phyloP scores from a whole-genome alignment of 2,888 invertebrate species.

The Meta bourneti region DNA sequence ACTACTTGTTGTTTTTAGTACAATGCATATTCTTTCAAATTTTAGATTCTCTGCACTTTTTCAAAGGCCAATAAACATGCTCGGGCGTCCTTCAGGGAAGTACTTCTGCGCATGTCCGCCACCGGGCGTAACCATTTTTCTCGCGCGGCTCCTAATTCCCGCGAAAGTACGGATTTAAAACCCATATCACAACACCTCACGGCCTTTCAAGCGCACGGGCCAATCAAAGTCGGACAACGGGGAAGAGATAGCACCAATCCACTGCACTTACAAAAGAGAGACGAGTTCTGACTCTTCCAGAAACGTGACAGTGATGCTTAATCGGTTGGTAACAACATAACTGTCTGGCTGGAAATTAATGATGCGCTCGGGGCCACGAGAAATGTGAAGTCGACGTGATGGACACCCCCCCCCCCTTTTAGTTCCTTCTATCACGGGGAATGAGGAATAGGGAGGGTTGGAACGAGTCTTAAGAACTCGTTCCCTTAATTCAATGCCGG shows the following conservation, averaged over 20 bases:
- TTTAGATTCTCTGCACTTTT: too few relatives aligned
- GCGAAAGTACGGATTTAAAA: neutral
- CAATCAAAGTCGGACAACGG: slow-evolving; percentile 22
- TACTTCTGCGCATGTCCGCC: too few relatives aligned
- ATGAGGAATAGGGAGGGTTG: neutral
- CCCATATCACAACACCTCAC: neutral
- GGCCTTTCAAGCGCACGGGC: slow-evolving; percentile 1
- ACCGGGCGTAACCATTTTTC: neutral
- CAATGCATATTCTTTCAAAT: too few relatives aligned
- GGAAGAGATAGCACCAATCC: slow-evolving; percentile 8
- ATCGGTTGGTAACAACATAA: slow-evolving; percentile 61
- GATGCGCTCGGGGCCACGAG: slow-evolving; percentile 18
- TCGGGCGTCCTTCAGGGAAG: too few relatives aligned
- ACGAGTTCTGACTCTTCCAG: slow-evolving; percentile 13
- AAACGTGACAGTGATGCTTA: slow-evolving; percentile 62
- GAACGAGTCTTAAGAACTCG: slow-evolving; percentile 35
- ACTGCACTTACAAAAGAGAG: neutral
- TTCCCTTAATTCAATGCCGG: slow-evolving; percentile 27
- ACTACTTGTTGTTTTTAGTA: too few relatives aligned
- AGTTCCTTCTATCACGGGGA: neutral
- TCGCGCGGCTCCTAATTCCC: neutral
- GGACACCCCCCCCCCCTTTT: slow-evolving; percentile 8
- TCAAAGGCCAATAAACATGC: too few relatives aligned
- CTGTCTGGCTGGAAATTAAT: slow-evolving; percentile 64
- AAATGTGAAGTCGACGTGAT: neutral